Evolutionary conservation across 2,888 invertebrate species (phyloP).

Genomic region (Agriopis aurantiaria): DNA sequence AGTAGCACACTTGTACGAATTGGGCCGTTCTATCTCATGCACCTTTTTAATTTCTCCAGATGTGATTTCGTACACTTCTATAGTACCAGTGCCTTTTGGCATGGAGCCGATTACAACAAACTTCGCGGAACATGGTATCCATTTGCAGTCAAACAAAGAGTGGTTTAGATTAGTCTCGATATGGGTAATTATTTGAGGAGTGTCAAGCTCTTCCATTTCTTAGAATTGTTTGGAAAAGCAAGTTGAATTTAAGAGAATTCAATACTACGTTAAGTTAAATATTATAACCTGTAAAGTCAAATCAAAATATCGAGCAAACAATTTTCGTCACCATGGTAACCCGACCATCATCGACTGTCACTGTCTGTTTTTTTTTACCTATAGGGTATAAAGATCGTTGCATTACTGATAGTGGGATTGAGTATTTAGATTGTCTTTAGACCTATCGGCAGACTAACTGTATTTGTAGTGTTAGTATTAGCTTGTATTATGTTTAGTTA

Average conservation of each 20-base stretch:
- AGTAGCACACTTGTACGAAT: conserved; percentile 96
- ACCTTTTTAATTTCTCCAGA: conserved; percentile 90
- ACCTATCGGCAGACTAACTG: no score
- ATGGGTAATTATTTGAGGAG: conserved; percentile 96
- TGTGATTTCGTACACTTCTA: conserved; percentile 93
- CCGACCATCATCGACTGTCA: background rate
- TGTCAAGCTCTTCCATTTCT: conserved; percentile 83
- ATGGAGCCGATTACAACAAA: conserved; percentile 95
- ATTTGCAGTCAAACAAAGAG: conserved; percentile 96
- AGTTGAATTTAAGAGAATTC: background rate
- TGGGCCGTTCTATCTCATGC: conserved; percentile 92
- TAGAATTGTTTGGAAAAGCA: background rate
- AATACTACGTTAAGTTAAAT: background rate
- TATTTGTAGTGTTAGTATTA: no score
- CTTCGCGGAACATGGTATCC: conserved; percentile 98
- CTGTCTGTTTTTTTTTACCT: background rate
- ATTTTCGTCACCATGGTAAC: background rate
- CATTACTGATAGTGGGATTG: no score
- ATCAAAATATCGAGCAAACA: background rate
- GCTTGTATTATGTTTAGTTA: no score
- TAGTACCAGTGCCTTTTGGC: conserved; percentile 93
- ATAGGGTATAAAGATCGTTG: no score
- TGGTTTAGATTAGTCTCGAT: conserved; percentile 93
- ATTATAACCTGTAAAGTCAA: background rate
- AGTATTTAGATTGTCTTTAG: no score